Conservation (phyloP, 1,140 invertebrate species). For the Plodia interpunctella region DNA sequence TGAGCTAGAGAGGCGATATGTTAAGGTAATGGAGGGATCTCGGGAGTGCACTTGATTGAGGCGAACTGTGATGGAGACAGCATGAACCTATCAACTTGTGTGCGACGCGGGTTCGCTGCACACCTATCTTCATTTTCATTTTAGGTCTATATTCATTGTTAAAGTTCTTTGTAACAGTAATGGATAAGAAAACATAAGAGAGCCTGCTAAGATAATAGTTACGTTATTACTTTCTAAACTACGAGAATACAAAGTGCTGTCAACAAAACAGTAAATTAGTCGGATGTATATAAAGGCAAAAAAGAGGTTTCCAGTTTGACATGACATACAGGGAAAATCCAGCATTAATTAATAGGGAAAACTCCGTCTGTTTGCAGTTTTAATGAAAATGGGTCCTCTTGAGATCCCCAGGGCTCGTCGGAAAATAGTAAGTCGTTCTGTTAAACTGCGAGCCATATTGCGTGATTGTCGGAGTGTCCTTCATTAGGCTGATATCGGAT, state of each 20-base stretch:
- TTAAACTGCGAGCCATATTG: slow-evolving; percentile 37
- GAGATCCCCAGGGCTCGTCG: not conserved
- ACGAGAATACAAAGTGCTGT: too few species aligned
- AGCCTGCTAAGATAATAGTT: too few species aligned
- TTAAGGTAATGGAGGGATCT: slow-evolving; percentile 41
- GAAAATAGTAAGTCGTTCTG: slow-evolving; percentile 31
- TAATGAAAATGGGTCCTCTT: slow-evolving; percentile 4
- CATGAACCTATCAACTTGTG: slow-evolving; percentile 28
- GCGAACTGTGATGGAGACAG: slow-evolving; percentile 29
- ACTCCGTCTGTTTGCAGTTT: slow-evolving; percentile 1
- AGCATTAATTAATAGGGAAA: not conserved
- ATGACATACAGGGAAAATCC: not conserved
- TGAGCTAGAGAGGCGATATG: slow-evolving; percentile 35
- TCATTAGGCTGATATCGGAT: slow-evolving; percentile 40
- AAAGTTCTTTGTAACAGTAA: too few species aligned
- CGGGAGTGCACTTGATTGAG: slow-evolving; percentile 46
- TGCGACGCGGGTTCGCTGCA: not conserved
- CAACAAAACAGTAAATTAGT: not conserved
- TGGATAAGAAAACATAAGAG: too few species aligned
- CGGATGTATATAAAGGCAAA: too few species aligned
- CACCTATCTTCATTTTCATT: too few species aligned
- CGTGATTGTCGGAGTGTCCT: slow-evolving; percentile 35
- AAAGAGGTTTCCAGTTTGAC: not conserved
- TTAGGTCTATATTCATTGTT: too few species aligned
- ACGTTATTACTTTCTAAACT: too few species aligned